Evolutionary conservation across 1,140 invertebrate genomes (phyloP).

Genomic region (Reticulitermes speratus): DNA sequence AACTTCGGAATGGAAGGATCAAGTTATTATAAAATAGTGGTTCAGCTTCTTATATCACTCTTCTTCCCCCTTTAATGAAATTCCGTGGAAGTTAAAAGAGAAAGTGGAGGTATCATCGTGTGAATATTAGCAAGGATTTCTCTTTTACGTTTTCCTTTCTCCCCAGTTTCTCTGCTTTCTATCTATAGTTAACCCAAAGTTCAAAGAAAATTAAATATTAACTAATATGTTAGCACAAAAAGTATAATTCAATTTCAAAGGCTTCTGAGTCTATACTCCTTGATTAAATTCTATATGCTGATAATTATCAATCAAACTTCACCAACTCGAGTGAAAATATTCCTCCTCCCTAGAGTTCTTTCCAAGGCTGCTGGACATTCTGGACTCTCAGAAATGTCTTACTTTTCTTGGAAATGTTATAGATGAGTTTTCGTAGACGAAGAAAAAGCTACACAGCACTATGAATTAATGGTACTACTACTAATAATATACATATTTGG

Average conservation of each 20-base stretch:
- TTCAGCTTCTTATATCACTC: no score
- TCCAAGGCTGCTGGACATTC: no score
- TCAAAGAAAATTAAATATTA: constrained; percentile 12
- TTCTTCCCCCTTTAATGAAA: no score
- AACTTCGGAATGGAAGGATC: no score
- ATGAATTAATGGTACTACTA: no score
- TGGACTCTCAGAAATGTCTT: no score
- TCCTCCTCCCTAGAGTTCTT: background rate
- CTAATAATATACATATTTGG: no score
- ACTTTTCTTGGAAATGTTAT: no score
- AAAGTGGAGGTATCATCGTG: background rate
- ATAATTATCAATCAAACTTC: background rate
- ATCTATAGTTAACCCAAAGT: background rate
- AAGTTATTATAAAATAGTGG: no score
- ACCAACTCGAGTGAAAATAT: background rate
- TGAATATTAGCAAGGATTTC: background rate
- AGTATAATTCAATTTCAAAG: background rate
- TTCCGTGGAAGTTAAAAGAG: background rate
- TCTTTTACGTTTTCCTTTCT: background rate
- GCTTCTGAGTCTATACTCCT: background rate
- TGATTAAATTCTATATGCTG: constrained; percentile 5
- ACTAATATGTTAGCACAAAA: background rate
- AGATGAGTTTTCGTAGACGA: no score
- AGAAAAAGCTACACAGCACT: no score
- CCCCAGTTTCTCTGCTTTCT: background rate